These are phyloP conservation scores for Gracilinanus agilis DNA, from an alignment of 2,113 vertebrate species.

Conservation along the genomic window DNA sequence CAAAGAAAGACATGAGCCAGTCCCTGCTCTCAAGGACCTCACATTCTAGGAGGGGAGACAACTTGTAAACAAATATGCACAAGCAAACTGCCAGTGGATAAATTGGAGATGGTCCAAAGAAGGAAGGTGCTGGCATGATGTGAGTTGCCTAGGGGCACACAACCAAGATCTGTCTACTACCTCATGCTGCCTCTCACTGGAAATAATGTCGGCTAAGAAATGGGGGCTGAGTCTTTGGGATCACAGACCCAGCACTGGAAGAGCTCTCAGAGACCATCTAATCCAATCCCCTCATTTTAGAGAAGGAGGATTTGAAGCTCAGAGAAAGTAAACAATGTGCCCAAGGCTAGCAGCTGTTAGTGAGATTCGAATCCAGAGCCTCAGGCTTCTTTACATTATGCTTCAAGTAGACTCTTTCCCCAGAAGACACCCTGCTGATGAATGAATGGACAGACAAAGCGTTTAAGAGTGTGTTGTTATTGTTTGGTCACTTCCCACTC, in stretches of 20 bases:
- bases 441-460: no score
- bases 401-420: no score
- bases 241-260: neutral
- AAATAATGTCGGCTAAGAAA: neutral
- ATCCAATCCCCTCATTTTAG: neutral
- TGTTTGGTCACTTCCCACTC: no score
- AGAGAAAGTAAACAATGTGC: neutral
- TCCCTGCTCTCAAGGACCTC: neutral
- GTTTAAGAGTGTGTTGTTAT: no score
- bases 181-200: neutral
- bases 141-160: neutral
- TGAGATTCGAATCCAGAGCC: neutral
- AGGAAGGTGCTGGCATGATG: neutral
- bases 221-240: neutral
- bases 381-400: neutral
- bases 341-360: neutral
- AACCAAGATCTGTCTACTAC: neutral
- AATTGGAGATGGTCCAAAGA: neutral
- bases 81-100: no score
- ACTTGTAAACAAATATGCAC: no score
- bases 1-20: no score
- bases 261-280: neutral
- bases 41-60: neutral
- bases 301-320: neutral
- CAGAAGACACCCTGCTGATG: no score